These are phyloP conservation scores for Amblyornis subalaris DNA, from an alignment of 2,113 vertebrate genomes.

Conservation along the genomic window DNA sequence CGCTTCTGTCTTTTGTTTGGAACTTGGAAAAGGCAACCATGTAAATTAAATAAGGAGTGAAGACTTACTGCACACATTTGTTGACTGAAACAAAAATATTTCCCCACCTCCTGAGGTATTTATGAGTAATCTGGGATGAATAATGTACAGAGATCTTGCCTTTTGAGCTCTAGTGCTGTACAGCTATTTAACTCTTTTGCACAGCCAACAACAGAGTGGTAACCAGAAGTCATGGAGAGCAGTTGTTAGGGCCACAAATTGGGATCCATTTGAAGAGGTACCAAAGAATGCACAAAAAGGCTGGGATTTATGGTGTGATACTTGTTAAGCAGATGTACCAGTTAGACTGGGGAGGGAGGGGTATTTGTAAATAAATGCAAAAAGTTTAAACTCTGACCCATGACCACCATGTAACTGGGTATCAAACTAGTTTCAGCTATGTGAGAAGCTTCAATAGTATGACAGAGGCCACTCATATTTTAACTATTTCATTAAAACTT, in stretches of 20 bases:
- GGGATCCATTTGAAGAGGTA: not conserved
- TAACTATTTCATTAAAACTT: not conserved
- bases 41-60: slow-evolving; percentile 18
- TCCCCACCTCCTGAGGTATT: not conserved
- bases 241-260: not conserved
- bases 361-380: slow-evolving; percentile 33
- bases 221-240: not conserved
- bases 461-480: not conserved
- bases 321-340: not conserved
- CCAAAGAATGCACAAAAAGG: not conserved
- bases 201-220: not conserved
- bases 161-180: not conserved
- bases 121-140: not conserved
- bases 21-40: not conserved
- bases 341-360: not conserved
- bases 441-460: not conserved
- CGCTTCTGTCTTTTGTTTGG: not conserved
- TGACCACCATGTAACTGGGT: not conserved
- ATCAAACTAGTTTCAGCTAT: not conserved
- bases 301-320: not conserved
- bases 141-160: not conserved
- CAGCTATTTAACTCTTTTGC: not conserved
- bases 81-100: not conserved
- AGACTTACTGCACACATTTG: not conserved
- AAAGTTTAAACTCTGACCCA: not conserved